Evolutionary conservation across 2,888 invertebrate genomes (phyloP), one percentile per base, ranked within the genome.

Genomic region (Venusia cambrica): DNA sequence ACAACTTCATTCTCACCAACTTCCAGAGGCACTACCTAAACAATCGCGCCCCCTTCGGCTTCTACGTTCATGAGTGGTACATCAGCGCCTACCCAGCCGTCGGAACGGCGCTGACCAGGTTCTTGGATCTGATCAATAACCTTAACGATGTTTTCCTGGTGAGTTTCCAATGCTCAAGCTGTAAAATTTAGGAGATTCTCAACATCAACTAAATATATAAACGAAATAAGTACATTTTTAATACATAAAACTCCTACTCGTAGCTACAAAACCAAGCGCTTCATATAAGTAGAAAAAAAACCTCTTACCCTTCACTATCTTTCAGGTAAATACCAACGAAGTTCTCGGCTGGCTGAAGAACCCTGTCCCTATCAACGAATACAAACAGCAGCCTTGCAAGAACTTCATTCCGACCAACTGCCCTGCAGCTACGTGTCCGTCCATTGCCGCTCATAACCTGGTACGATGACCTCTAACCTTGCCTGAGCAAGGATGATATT

Each of bases 21-120:
- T 93, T 94, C 53, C 73, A 89, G 25, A 78, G 88, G 1, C 91
- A 92, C 49, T 93, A 93, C 64, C 54, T 87, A 0, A 78, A 84
- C 3, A 92, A 90, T 58, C 83, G 89, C 2, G 90, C 93, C 5
- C 93, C 93, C 0, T 92, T 92, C 57, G 91, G 92, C 1, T 85
- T 92, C 52, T 92, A 88, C 60, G 58, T 92, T 19, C 92, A 92
- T 58, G 90, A 92, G 2, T 92, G 92, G 90, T 91, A 91, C 52
- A 33, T 87, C 0, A 1, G 35, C 0, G 16, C 42, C 2, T 72
- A 87, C 31, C 79, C 83, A 1, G 76, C 78, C 16, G 67, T 89
- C 20, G 71, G 83, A 24, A 63, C 69, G 1, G 92, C 90, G 2
- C 84, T 90, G 19, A 57, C 65, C 2, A 78, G 85, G 59, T 92